Conservation (phyloP, 2,797 vertebrate genomes). For the Pipistrellus kuhlii region DNA sequence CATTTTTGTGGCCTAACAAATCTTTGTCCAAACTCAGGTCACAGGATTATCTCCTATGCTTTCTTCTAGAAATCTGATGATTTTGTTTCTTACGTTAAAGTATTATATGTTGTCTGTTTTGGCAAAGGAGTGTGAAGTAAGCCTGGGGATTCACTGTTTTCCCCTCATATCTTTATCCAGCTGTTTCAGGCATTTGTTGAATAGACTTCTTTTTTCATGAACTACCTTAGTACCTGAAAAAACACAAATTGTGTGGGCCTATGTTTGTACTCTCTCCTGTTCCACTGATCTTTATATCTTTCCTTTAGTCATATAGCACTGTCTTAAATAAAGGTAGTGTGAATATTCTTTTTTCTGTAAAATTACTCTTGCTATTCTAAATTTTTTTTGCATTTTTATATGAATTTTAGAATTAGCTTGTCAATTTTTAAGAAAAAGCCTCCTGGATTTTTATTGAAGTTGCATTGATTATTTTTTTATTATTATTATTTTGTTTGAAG, state of each 20-base stretch:
- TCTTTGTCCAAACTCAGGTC: not conserved
- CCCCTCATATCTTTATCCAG: not conserved
- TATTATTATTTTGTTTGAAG: no score
- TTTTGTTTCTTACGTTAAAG: not conserved
- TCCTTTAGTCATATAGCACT: not conserved
- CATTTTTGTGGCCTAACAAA: constrained; percentile 35
- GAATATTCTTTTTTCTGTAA: not conserved
- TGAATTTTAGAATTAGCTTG: not conserved
- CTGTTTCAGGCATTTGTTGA: constrained; percentile 2
- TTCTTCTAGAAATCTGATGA: not conserved
- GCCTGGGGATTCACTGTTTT: not conserved
- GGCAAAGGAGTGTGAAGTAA: not conserved
- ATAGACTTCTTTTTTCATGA: constrained; percentile 2
- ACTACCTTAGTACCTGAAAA: not conserved
- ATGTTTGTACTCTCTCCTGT: not conserved
- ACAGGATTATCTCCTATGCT: not conserved
- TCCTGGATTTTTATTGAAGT: not conserved
- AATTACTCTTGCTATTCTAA: constrained; percentile 18
- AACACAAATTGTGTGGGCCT: not conserved
- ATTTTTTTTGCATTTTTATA: constrained; percentile 34
- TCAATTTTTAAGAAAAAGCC: constrained; percentile 10
- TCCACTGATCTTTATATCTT: not conserved
- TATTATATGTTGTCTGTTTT: not conserved
- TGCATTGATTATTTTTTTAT: not conserved
- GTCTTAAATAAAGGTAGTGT: not conserved